Conservation (phyloP, 2,888 invertebrate genomes). For the Antheraea assamensis region DNA sequence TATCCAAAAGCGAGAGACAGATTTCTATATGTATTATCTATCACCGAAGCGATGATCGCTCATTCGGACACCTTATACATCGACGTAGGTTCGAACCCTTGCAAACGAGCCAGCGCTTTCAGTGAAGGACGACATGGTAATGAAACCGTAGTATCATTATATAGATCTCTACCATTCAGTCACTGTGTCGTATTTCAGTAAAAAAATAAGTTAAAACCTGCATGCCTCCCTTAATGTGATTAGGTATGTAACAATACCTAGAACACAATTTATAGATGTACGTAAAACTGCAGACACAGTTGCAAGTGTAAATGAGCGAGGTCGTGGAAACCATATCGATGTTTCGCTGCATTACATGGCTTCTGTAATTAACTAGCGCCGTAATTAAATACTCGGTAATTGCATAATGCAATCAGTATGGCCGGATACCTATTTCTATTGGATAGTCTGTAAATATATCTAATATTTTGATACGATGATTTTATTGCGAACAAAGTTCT, state of each 20-base stretch:
- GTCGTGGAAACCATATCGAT: slow-evolving; percentile 67
- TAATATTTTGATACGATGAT: background rate
- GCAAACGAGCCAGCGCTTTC: too few relatives aligned
- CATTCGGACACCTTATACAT: too few relatives aligned
- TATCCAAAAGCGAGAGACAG: too few relatives aligned
- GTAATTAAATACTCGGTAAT: slow-evolving; percentile 79
- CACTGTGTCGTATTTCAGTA: background rate
- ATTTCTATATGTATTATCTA: too few relatives aligned
- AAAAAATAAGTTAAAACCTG: background rate
- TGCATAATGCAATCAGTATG: slow-evolving; percentile 74
- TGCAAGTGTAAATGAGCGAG: slow-evolving; percentile 78
- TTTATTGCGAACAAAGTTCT: background rate
- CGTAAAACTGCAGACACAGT: slow-evolving; percentile 56
- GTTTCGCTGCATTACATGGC: slow-evolving; percentile 59
- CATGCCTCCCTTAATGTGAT: background rate
- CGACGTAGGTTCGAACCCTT: too few relatives aligned
- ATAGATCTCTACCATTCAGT: too few relatives aligned
- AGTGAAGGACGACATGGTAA: too few relatives aligned
- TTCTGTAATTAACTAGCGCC: slow-evolving; percentile 76
- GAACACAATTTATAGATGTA: slow-evolving; percentile 25
- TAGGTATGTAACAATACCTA: background rate
- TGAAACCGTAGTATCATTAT: too few relatives aligned
- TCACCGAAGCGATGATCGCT: too few relatives aligned
- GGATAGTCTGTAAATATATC: background rate
- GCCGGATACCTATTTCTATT: background rate